Base-by-base conservation (phyloP, 2,113 vertebrate genomes). In the Nothoprocta perdicaria region DNA sequence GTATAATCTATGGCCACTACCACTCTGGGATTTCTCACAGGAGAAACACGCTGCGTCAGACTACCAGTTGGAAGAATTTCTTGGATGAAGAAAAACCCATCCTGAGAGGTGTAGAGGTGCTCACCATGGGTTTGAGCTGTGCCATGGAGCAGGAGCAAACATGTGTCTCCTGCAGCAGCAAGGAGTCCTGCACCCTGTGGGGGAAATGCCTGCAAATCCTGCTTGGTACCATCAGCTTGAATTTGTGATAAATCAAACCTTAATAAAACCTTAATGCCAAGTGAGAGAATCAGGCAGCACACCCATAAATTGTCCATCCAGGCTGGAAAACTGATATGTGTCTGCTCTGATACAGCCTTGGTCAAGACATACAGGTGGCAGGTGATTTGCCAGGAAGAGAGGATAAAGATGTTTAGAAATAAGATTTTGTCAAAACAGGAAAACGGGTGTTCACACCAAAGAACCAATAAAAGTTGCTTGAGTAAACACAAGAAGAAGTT, bases 121-220 rank as follows among this genome's bases (percentile, higher is more conserved):
- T 50, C 74, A 43, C 46, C 19, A 50, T 4, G 2, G 57, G 50
- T 89, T 88, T 83, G 66, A 65, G 65, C 84, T 78, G 57, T 62
- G 17, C 10, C 4, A 1, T 53, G 57, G 35, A 48, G 19, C 68
- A 78, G 68, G 61, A 78, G 61, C 19, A 45, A 84, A 68, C 61
- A 61, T 48, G 40, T 40, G 35, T 48, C 43, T 43, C 52, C 9
- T 68, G 81, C 57, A 68, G 26, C 52, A 78, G 43, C 46, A 67
- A 33, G 46, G 46, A 52, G 66, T 23, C 46, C 35, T 2, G 1
- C 1, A 29, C 0, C 0, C 57, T 27, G 43, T 14, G 58, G 14
- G 55, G 14, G 2, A 3, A 33, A 46, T 10, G 41, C 10, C 6
- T 0, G 0, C 21, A 4, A 0, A 21, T 60, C 63, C 84, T 62